Percentiles rank a stretch among this genome's conserved stretches.
phyloP scores from a whole-genome alignment of 2,888 invertebrate genomes.

The Mythimna lalbum region DNA sequence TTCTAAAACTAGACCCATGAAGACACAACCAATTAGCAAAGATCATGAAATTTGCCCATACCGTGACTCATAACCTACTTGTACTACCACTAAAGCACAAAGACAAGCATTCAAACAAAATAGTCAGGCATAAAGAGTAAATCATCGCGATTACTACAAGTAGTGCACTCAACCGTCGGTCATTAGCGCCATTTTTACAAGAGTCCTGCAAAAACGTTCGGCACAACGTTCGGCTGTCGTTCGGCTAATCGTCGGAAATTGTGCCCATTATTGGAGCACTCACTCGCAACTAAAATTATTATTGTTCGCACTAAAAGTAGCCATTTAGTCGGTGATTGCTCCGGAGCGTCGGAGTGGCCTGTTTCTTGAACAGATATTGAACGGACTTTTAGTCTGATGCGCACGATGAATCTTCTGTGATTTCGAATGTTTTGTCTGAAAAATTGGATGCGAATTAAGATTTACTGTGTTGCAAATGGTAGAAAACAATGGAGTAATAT shows the following conservation, averaged over 20 bases:
- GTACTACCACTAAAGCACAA: conserved; percentile 32
- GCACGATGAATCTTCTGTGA: conserved; percentile 36
- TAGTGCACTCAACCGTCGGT: conserved; percentile 74
- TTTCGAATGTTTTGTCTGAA: conserved; percentile 25
- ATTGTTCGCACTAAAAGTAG: conserved; percentile 89
- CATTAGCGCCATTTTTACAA: conserved; percentile 85
- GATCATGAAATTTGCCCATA: not conserved
- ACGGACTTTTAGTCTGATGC: conserved; percentile 64
- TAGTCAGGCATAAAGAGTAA: conserved; percentile 56
- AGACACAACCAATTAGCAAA: not conserved
- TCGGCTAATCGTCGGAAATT: conserved; percentile 89
- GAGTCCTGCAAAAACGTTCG: conserved; percentile 81
- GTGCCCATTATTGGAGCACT: conserved; percentile 88
- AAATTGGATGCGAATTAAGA: conserved; percentile 2
- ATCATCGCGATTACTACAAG: conserved; percentile 71
- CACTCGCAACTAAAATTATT: conserved; percentile 88
- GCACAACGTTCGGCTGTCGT: conserved; percentile 71
- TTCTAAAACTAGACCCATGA: not conserved
- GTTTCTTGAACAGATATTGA: conserved; percentile 69
- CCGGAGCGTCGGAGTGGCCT: conserved; percentile 66
- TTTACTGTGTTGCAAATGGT: not conserved
- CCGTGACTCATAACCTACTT: conserved; percentile 6
- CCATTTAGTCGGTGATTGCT: conserved; percentile 85
- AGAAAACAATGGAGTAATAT: not conserved
- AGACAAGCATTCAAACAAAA: conserved; percentile 51